Percentiles rank a stretch among this genome's conserved stretches.
phyloP scores from a whole-genome alignment of 2,113 vertebrate genomes.

The Erythrolamprus reginae region DNA sequence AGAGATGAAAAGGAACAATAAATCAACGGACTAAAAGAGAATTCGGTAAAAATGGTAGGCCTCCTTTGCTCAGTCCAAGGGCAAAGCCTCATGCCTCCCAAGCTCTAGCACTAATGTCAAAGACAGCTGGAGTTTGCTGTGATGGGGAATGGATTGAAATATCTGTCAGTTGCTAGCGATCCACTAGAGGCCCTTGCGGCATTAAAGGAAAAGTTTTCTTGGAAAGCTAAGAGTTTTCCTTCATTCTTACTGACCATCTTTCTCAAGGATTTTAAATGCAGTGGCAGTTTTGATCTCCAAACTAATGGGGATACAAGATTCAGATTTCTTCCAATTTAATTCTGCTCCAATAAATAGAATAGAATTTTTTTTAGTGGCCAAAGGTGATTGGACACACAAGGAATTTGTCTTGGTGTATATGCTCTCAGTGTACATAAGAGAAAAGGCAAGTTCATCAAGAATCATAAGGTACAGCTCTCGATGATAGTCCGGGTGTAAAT shows the following conservation, averaged over 20 bases:
- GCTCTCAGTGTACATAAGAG: too few relatives aligned
- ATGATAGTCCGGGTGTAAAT: too few relatives aligned
- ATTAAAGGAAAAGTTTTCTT: conserved; percentile 51
- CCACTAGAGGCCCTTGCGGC: conserved; percentile 82
- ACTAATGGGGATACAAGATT: not conserved
- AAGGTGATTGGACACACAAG: too few relatives aligned
- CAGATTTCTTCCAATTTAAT: not conserved
- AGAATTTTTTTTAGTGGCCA: too few relatives aligned
- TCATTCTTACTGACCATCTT: not conserved
- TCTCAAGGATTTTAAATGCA: not conserved
- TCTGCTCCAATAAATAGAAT: not conserved
- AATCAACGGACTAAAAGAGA: conserved; percentile 81
- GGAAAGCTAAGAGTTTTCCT: not conserved
- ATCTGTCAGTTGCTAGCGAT: conserved; percentile 77
- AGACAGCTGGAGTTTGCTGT: conserved; percentile 75
- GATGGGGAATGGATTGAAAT: conserved; percentile 74
- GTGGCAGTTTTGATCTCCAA: not conserved
- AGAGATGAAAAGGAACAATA: conserved; percentile 72
- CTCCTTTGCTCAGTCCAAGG: conserved; percentile 67
- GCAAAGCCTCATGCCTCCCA: conserved; percentile 75
- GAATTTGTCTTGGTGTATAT: too few relatives aligned
- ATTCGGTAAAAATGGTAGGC: conserved; percentile 74
- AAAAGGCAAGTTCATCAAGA: too few relatives aligned
- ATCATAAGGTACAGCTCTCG: too few relatives aligned
- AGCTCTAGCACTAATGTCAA: conserved; percentile 72